A percentile compares a stretch with the other conserved stretches of the same genome.
Conservation (phyloP, 2,797 vertebrate genomes). For the Heterohyrax brucei region DNA sequence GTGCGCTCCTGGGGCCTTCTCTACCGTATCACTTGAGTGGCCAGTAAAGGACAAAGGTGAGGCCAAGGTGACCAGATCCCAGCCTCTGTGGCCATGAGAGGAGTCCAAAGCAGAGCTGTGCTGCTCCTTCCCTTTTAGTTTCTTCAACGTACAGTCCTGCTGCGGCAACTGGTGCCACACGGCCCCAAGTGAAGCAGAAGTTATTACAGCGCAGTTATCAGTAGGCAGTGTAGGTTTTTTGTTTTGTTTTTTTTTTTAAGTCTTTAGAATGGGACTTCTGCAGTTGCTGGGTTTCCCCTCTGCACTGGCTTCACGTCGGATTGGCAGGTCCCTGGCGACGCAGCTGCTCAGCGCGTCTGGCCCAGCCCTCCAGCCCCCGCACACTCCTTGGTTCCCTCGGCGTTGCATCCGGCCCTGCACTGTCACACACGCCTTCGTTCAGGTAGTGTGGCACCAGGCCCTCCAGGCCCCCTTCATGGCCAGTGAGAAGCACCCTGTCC, state of each 20-base stretch:
- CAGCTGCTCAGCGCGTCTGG: too few species aligned
- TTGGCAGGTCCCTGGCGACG: not conserved
- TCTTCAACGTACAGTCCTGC: not conserved
- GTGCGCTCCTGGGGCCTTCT: not conserved
- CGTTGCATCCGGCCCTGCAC: too few species aligned
- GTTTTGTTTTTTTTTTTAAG: not conserved
- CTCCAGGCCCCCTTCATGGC: not conserved
- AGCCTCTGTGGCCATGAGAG: not conserved
- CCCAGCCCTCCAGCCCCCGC: too few species aligned
- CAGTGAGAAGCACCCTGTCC: not conserved
- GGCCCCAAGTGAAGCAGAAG: slow-evolving; percentile 37
- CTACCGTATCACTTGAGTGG: not conserved
- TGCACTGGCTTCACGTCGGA: not conserved
- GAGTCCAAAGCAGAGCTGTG: not conserved
- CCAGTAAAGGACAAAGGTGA: not conserved
- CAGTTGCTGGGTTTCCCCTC: not conserved
- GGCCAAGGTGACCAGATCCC: not conserved
- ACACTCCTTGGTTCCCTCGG: not conserved
- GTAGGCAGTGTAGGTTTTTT: slow-evolving; percentile 29
- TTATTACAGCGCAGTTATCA: not conserved
- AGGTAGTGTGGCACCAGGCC: not conserved
- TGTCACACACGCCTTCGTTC: not conserved
- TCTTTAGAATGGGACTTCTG: not conserved
- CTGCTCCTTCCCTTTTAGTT: not conserved
- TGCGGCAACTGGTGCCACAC: not conserved